Base-by-base conservation (phyloP, 2,113 vertebrate species). In the Apistogramma diplotaenia region DNA sequence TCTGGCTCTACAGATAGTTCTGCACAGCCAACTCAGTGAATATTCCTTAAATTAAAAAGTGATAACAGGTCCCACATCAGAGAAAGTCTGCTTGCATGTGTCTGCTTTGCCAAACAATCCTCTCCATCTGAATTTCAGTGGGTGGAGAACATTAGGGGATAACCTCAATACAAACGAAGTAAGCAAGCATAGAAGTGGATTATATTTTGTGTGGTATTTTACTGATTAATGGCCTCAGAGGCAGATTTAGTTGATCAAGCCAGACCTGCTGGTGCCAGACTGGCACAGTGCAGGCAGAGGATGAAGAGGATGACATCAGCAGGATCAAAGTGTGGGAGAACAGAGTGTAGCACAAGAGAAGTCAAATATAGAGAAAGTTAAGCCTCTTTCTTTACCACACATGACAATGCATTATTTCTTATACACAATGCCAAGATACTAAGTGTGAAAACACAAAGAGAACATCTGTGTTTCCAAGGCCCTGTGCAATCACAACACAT, bases 401-500 rank as follows among this genome's bases (percentile, higher is more conserved):
- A 35, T 56, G 57, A 76, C 51, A 31, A 40, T 51, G 16, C 74
- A 81, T 76, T 2, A 79, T 83, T 71, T 75, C 61, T 65, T 54
- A n/a, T 78, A 67, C 43, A 78, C 53, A 33, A 85, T 59, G 37
- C 60, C 33, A 82, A 78, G 19, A 76, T 37, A 62, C 54, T 73
- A 33, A 19, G 29, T 33, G 81, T 75, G 62, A 79, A 80, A 78
- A 75, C 84, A 90, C 87, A 92, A 92, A 89, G 76, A 46, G 76
- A 85, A 88, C 82, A 89, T 84, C 81, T 93, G 91, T 87, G 79
- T 86, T 87, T 85, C 85, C 67, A 83, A 89, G 78, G 80, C 59
- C 74, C 76, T 84, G 71, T 49, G 27, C 88, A 85, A 89, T 91
- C 89, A 83, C 89, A 90, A 92, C 87, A 87, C 92, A 94, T 95